phyloP scores from a whole-genome alignment of 2,797 vertebrate genomes.

The Sebastes trivittatus region DNA sequence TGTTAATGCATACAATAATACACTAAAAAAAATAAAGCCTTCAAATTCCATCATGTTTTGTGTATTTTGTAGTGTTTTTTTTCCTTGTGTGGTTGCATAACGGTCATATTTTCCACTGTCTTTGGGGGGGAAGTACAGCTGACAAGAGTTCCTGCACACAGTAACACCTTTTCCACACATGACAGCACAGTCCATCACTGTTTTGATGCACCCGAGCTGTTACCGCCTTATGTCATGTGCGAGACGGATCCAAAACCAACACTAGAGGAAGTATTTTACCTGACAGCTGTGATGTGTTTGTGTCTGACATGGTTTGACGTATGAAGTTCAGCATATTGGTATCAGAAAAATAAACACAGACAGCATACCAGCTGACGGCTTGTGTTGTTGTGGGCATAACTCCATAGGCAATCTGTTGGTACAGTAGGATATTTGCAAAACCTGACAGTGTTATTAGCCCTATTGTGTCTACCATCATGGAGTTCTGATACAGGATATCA shows the following conservation, averaged over 20 bases:
- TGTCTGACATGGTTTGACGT: constrained; percentile 28
- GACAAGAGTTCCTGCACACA: neutral
- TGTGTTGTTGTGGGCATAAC: constrained; percentile 9
- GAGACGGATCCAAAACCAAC: constrained; percentile 51
- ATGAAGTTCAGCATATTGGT: constrained; percentile 6
- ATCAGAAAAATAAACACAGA: constrained; percentile 38
- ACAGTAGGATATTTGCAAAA: neutral
- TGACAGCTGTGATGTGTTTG: constrained; percentile 48
- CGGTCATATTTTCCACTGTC: constrained; percentile 20
- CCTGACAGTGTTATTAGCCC: neutral
- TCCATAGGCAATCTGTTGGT: neutral
- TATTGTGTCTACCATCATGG: neutral
- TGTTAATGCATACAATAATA: constrained; percentile 48
- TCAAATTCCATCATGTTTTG: constrained; percentile 10
- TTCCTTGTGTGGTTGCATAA: neutral
- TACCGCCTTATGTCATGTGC: neutral
- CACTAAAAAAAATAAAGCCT: constrained; percentile 54
- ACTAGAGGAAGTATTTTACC: constrained; percentile 24
- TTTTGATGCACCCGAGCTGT: constrained; percentile 2
- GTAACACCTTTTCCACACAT: constrained; percentile 3
- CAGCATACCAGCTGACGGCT: neutral
- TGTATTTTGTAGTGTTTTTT: neutral
- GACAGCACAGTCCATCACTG: constrained; percentile 17
- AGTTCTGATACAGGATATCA: no score
- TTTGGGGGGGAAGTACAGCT: neutral